Evolutionary conservation across 2,888 invertebrate species (phyloP).

Genomic region (Neocrepidodera transversa): DNA sequence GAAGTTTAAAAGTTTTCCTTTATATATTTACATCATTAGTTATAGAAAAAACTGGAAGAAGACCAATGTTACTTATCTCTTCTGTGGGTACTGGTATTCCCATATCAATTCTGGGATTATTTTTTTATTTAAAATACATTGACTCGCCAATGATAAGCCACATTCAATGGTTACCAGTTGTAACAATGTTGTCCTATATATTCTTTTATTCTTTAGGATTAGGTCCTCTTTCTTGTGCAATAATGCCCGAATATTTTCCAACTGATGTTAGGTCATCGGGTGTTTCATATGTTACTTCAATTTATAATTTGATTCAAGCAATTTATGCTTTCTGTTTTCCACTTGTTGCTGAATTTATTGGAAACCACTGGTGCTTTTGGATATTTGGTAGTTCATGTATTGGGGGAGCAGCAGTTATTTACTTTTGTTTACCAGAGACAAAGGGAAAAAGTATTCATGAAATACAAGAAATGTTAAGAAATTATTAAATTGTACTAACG

Average conservation of each 20-base stretch:
- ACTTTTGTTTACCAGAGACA: slow-evolving; percentile 26
- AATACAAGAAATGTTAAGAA: slow-evolving; percentile 20
- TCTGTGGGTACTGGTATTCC: slow-evolving; percentile 6
- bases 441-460: slow-evolving; percentile 27
- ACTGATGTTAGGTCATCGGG: slow-evolving; percentile 19
- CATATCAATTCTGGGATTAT: not conserved
- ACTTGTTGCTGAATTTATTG: slow-evolving; percentile 5
- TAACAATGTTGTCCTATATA: slow-evolving; percentile 1
- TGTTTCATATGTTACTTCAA: slow-evolving; percentile 4
- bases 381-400: slow-evolving; percentile 19
- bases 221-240: slow-evolving; percentile 14
- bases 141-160: not conserved
- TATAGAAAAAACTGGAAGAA: slow-evolving; percentile 4
- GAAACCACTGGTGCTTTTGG: slow-evolving; percentile 27
- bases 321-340: slow-evolving; percentile 8
- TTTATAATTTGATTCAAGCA: not conserved
- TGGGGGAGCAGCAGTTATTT: slow-evolving; percentile 8
- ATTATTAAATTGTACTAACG: too few relatives aligned
- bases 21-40: slow-evolving; percentile 1
- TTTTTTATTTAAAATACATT: slow-evolving; percentile 13
- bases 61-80: slow-evolving; percentile 2
- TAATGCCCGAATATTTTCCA: slow-evolving; percentile 22
- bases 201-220: slow-evolving; percentile 18
- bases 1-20: not conserved
- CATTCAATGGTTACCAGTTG: not conserved